These are phyloP conservation scores for Channa striata DNA, from an alignment of 2,797 vertebrate species.

Conservation along the genomic window DNA sequence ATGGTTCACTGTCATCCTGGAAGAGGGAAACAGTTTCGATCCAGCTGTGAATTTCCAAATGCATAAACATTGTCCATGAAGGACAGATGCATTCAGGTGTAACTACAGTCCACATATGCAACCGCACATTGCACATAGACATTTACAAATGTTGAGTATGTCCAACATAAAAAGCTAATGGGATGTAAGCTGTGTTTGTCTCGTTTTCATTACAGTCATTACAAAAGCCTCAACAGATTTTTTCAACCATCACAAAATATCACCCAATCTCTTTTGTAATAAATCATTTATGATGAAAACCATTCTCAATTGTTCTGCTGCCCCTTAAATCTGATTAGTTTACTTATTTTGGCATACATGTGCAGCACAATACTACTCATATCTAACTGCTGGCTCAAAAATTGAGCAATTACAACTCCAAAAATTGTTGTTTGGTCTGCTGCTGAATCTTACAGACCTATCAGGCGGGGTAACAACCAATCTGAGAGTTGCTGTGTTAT, in stretches of 20 bases:
- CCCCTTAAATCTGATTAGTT: conserved; percentile 78
- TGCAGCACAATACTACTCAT: conserved; percentile 55
- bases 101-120: conserved; percentile 9
- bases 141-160: conserved; percentile 18
- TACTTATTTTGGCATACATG: conserved; percentile 78
- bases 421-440: conserved; percentile 75
- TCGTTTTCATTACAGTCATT: conserved; percentile 33
- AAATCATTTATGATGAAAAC: conserved; percentile 67
- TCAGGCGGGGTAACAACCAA: conserved; percentile 70
- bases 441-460: conserved; percentile 66
- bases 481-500: conserved; percentile 60
- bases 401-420: conserved; percentile 67
- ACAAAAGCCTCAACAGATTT: conserved; percentile 27
- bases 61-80: background rate
- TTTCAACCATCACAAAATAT: conserved; percentile 68
- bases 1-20: background rate
- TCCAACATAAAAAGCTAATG: conserved; percentile 33
- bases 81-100: conserved; percentile 28
- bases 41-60: conserved; percentile 27
- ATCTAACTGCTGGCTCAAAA: conserved; percentile 69
- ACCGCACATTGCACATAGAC: background rate
- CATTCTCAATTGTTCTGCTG: conserved; percentile 47
- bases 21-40: background rate
- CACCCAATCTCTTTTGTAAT: conserved; percentile 62
- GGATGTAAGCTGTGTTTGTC: conserved; percentile 43